Conservation (phyloP, 2,113 vertebrate genomes). For the Tachysurus fulvidraco region DNA sequence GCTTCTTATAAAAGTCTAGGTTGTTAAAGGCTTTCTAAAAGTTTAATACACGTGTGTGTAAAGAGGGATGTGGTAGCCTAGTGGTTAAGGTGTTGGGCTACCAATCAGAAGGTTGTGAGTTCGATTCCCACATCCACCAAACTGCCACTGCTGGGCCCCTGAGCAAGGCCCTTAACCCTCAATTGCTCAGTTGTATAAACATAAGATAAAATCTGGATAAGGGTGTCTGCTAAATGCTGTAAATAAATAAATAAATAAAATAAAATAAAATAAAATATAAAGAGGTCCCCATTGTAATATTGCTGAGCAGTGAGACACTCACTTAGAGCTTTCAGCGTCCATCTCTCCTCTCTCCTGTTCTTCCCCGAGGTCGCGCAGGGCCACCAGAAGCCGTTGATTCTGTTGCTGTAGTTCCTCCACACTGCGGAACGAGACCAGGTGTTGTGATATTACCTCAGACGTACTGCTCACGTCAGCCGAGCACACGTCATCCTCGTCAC, state of each 20-base stretch:
- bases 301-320: neutral
- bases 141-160: too few relatives aligned
- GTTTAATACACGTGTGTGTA: neutral
- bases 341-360: slow-evolving; percentile 87
- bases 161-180: too few relatives aligned
- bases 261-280: too few relatives aligned
- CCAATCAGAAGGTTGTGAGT: too few relatives aligned
- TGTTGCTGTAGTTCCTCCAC: slow-evolving; percentile 96
- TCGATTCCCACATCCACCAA: too few relatives aligned
- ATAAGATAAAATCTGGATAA: too few relatives aligned
- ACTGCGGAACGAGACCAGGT: slow-evolving; percentile 90
- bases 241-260: too few relatives aligned
- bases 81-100: too few relatives aligned
- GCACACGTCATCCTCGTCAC: slow-evolving; percentile 83
- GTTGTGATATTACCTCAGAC: slow-evolving; percentile 92
- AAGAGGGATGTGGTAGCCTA: too few relatives aligned
- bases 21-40: neutral
- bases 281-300: too few relatives aligned
- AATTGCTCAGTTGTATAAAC: too few relatives aligned
- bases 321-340: slow-evolving; percentile 82
- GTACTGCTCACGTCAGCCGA: slow-evolving; percentile 91
- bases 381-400: slow-evolving; percentile 90
- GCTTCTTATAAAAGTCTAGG: neutral
- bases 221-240: too few relatives aligned
- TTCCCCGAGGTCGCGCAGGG: slow-evolving; percentile 89